A percentile compares a stretch with the other conserved stretches of the same genome.
phyloP scores from a whole-genome alignment of 2,888 invertebrate species.

The Seira ritae region DNA sequence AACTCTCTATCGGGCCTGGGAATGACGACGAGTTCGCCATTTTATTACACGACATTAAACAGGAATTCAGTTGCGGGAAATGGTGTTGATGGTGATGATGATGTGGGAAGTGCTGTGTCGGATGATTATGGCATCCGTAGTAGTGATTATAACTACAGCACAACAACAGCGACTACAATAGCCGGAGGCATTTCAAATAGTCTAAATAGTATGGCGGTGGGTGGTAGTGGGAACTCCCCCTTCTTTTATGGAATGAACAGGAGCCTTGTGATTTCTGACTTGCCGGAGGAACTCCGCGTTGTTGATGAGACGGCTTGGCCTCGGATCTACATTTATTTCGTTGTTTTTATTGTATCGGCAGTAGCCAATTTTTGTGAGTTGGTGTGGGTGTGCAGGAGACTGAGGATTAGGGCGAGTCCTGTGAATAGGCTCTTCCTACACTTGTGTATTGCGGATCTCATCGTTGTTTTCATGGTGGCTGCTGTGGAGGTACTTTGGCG shows the following conservation, averaged over 20 bases:
- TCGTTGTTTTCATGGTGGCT: constrained; percentile 62
- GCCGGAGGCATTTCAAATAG: not conserved
- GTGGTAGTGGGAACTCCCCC: not conserved
- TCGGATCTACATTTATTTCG: constrained; percentile 52
- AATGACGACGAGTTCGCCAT: constrained; percentile 6
- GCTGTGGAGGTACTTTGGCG: constrained; percentile 56
- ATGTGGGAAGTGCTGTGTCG: too few relatives aligned
- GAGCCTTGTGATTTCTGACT: constrained; percentile 28
- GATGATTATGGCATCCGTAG: not conserved
- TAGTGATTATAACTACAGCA: too few relatives aligned
- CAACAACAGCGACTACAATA: too few relatives aligned
- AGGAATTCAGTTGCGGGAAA: not conserved
- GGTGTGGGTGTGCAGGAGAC: constrained; percentile 47
- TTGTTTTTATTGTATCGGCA: constrained; percentile 60
- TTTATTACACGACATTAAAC: constrained; percentile 4
- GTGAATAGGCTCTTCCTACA: constrained; percentile 65
- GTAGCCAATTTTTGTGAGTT: constrained; percentile 63
- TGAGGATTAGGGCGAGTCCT: constrained; percentile 55
- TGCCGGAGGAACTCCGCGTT: constrained; percentile 39
- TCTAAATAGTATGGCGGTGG: not conserved
- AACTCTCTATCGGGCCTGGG: not conserved
- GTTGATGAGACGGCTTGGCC: constrained; percentile 59
- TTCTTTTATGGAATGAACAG: not conserved
- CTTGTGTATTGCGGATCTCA: constrained; percentile 59
- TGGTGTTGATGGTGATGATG: not conserved